Evolutionary conservation across 2,888 invertebrate genomes (phyloP).

Genomic region (Morpho deidamia): DNA sequence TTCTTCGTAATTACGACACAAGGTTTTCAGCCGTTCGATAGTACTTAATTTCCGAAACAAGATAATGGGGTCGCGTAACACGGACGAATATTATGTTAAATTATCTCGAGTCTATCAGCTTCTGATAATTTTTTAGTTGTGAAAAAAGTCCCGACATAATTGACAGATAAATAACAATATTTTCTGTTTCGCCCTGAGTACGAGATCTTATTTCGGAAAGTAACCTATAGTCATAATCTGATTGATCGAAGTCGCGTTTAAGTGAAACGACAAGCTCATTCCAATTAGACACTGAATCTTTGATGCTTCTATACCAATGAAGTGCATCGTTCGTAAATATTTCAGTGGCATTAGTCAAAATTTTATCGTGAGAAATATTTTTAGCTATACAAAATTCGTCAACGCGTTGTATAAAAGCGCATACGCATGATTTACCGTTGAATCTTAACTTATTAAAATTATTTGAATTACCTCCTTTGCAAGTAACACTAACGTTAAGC

Average conservation of each 20-base stretch:
- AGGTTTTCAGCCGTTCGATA: slow-evolving; percentile 8
- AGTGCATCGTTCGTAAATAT: slow-evolving; percentile 19
- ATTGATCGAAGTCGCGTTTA: slow-evolving; percentile 1
- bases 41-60: too few species aligned
- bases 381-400: slow-evolving; percentile 9
- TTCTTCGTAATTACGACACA: slow-evolving; percentile 20
- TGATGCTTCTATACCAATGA: slow-evolving; percentile 18
- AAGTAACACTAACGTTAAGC: too few species aligned
- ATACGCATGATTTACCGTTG: slow-evolving; percentile 4
- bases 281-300: slow-evolving; percentile 7
- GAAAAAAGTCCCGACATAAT: slow-evolving; percentile 17
- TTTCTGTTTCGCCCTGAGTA: slow-evolving; percentile 18
- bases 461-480: too few species aligned
- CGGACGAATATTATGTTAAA: slow-evolving; percentile 22
- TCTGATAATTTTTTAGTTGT: not conserved
- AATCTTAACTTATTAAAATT: too few species aligned
- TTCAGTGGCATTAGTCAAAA: slow-evolving; percentile 12
- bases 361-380: slow-evolving; percentile 8
- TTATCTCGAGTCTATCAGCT: not conserved
- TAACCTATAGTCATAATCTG: not conserved
- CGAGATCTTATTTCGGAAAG: slow-evolving; percentile 17
- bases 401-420: slow-evolving; percentile 11
- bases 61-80: too few species aligned
- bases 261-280: slow-evolving; percentile 6
- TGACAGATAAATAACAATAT: slow-evolving; percentile 18